Evolutionary conservation across 2,888 invertebrate species (phyloP).

Genomic region (Macropis europaea): DNA sequence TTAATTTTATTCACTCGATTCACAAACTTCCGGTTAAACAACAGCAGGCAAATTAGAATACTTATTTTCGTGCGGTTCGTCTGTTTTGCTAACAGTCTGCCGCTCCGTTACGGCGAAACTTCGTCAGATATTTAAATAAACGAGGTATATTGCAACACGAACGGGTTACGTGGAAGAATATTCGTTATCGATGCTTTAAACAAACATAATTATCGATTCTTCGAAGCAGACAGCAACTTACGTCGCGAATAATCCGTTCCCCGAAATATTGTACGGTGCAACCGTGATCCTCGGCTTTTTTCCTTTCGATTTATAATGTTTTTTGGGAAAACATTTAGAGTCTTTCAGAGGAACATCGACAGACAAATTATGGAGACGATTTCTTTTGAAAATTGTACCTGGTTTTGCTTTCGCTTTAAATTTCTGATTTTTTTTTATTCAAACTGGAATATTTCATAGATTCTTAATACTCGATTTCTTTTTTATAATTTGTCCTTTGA

Average conservation of each 20-base stretch:
- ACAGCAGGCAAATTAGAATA: constrained; percentile 26
- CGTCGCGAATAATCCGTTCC: neutral
- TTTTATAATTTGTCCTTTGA: too few relatives aligned
- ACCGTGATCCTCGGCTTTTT: neutral
- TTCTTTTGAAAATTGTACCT: too few relatives aligned
- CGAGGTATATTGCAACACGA: neutral
- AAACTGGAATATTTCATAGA: too few relatives aligned
- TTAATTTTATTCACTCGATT: constrained; percentile 1
- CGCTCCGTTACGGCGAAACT: neutral
- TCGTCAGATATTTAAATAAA: constrained; percentile 5
- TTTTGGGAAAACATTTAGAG: too few relatives aligned
- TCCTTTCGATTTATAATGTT: neutral
- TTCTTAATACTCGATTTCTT: too few relatives aligned
- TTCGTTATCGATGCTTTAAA: constrained; percentile 7
- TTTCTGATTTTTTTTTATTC: too few relatives aligned
- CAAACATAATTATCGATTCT: neutral
- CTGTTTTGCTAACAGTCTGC: constrained; percentile 35
- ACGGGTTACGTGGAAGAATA: neutral
- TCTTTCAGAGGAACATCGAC: too few relatives aligned
- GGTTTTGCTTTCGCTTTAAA: too few relatives aligned
- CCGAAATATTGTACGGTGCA: neutral
- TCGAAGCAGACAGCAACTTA: neutral
- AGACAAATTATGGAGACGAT: too few relatives aligned
- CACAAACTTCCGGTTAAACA: constrained; percentile 25
- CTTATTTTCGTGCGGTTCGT: constrained; percentile 38